Percentiles rank a stretch among this genome's conserved stretches.
These are phyloP conservation scores for Gymnocypris eckloni DNA, from an alignment of 2,797 vertebrate genomes.

Conservation along the genomic window DNA sequence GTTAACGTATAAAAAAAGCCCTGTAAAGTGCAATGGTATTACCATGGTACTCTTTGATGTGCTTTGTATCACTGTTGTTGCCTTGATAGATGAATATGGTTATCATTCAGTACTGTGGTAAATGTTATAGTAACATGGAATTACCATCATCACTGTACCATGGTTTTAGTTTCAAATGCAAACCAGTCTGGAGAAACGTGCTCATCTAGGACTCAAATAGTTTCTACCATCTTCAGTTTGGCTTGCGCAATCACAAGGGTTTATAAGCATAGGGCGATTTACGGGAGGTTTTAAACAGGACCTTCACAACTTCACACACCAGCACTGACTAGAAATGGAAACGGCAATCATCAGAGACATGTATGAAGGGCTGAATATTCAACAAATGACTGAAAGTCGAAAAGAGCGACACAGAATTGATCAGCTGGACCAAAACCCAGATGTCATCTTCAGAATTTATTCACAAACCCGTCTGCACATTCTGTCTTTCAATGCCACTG, in stretches of 20 bases:
- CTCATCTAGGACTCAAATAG: background rate
- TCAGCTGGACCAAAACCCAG: no score
- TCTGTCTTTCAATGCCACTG: no score
- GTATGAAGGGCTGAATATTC: background rate
- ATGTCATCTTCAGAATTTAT: no score
- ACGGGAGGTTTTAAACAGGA: background rate
- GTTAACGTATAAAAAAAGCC: no score
- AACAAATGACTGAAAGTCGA: no score
- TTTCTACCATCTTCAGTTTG: background rate
- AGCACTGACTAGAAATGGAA: background rate
- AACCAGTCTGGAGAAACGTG: background rate
- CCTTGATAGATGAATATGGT: background rate
- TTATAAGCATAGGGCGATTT: background rate
- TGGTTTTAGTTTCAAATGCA: background rate
- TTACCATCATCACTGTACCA: background rate
- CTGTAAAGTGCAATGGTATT: no score
- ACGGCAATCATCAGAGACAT: background rate
- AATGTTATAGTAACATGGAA: background rate
- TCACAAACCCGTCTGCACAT: no score
- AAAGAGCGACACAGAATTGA: no score
- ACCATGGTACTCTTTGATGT: background rate
- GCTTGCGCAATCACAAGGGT: background rate
- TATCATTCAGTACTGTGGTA: background rate
- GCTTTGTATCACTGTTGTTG: background rate
- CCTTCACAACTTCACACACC: background rate